Conservation (phyloP, 2,888 invertebrate species). For the Netelia inedita region DNA sequence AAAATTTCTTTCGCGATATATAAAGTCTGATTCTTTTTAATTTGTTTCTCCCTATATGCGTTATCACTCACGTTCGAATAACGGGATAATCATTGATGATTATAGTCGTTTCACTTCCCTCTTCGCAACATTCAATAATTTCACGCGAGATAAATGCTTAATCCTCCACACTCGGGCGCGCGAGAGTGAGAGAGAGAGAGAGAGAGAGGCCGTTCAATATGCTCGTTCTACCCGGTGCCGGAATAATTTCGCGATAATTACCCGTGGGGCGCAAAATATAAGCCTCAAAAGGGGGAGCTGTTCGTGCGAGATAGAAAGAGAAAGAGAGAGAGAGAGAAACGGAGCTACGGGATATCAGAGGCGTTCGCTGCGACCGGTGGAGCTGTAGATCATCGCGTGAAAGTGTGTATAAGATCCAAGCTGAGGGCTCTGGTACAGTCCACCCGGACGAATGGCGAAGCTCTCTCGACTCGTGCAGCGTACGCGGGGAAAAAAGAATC, state of each 20-base stretch:
- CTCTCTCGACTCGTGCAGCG: constrained; percentile 17
- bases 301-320: not conserved
- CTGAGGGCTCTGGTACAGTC: constrained; percentile 41
- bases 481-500: constrained; percentile 44
- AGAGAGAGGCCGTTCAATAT: constrained; percentile 9
- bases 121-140: not conserved
- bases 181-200: not conserved
- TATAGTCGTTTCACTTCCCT: not conserved
- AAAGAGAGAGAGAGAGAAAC: constrained; percentile 3
- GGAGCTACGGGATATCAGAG: constrained; percentile 40
- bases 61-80: not conserved
- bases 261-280: constrained; percentile 32
- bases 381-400: constrained; percentile 66
- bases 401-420: constrained; percentile 59
- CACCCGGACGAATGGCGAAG: constrained; percentile 57
- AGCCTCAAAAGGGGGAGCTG: constrained; percentile 33
- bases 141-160: not conserved
- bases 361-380: constrained; percentile 1
- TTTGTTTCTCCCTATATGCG: not conserved
- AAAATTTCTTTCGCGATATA: too few species aligned
- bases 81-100: not conserved
- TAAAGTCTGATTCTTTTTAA: too few species aligned
- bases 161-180: not conserved
- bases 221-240: constrained; percentile 40
- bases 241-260: constrained; percentile 67